Conservation (phyloP, 2,888 invertebrate species). For the Mimachlamys varia region DNA sequence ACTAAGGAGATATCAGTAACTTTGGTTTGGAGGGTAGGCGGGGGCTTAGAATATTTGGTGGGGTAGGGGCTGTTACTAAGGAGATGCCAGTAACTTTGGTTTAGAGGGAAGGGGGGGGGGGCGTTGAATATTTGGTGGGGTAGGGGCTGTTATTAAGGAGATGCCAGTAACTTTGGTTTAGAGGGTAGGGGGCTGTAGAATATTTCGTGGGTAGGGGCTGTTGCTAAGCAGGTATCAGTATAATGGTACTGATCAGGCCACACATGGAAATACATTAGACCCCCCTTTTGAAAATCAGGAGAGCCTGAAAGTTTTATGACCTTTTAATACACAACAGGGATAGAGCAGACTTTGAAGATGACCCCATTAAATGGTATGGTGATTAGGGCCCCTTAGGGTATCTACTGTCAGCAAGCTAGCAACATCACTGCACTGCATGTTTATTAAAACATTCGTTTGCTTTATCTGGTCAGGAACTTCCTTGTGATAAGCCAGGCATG, state of each 20-base stretch:
- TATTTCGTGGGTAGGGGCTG: neutral
- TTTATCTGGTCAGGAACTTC: conserved; percentile 13
- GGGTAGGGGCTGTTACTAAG: no score
- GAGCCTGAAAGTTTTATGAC: conserved; percentile 31
- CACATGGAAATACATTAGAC: neutral
- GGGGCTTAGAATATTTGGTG: no score
- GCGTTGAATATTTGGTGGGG: no score
- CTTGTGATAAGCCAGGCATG: neutral
- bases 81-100: no score
- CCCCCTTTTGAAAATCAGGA: conserved; percentile 2
- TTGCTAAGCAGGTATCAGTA: no score
- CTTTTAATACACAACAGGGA: conserved; percentile 36
- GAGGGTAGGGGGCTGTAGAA: neutral
- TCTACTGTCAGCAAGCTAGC: neutral
- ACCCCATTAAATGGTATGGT: neutral
- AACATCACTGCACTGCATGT: neutral
- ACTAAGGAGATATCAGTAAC: no score
- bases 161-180: no score
- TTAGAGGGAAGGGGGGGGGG: no score
- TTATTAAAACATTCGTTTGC: conserved; percentile 15
- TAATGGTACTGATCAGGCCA: neutral
- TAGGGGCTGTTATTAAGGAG: no score
- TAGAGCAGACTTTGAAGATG: neutral
- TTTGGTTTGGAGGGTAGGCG: no score
- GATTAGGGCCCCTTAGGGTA: neutral